Evolutionary conservation across 2,888 invertebrate genomes (phyloP).

Genomic region (Gymnocheta viridis): DNA sequence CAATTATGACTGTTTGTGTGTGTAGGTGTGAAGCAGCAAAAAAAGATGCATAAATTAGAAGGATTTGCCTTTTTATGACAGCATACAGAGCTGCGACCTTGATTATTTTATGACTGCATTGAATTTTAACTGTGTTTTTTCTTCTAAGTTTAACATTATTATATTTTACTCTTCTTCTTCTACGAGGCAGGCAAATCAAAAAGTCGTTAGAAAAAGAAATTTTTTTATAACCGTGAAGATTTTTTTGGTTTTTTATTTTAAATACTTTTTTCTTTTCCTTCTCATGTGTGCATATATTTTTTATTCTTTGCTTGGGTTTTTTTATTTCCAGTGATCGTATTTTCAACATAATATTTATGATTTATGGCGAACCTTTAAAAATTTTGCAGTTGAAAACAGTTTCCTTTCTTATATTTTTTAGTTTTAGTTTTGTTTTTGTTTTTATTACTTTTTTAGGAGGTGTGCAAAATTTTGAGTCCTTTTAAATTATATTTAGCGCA

Average conservation of each 20-base stretch:
- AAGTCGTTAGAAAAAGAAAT: background rate
- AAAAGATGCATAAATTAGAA: background rate
- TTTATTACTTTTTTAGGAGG: constrained; percentile 40
- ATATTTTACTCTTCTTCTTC: background rate
- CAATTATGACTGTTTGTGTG: no score
- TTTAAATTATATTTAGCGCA: constrained; percentile 34
- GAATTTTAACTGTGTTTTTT: constrained; percentile 29
- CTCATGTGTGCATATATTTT: background rate
- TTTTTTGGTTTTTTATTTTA: constrained; percentile 27
- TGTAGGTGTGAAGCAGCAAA: background rate
- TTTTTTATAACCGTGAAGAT: constrained; percentile 59
- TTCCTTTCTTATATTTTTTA: constrained; percentile 31
- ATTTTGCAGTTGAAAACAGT: constrained; percentile 9
- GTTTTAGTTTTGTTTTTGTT: constrained; percentile 5
- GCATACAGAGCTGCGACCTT: constrained; percentile 47
- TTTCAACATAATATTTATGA: constrained; percentile 77
- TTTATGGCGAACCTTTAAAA: constrained; percentile 79
- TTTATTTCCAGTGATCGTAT: constrained; percentile 63
- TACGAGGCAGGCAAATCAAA: background rate
- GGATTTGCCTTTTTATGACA: constrained; percentile 50
- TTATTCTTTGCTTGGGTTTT: constrained; percentile 8
- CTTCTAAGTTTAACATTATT: constrained; percentile 21
- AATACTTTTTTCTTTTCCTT: background rate
- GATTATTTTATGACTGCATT: constrained; percentile 19
- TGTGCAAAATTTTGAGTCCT: constrained; percentile 62